Conservation (phyloP, 1,140 invertebrate genomes). For the Anoplophora glabripennis region DNA sequence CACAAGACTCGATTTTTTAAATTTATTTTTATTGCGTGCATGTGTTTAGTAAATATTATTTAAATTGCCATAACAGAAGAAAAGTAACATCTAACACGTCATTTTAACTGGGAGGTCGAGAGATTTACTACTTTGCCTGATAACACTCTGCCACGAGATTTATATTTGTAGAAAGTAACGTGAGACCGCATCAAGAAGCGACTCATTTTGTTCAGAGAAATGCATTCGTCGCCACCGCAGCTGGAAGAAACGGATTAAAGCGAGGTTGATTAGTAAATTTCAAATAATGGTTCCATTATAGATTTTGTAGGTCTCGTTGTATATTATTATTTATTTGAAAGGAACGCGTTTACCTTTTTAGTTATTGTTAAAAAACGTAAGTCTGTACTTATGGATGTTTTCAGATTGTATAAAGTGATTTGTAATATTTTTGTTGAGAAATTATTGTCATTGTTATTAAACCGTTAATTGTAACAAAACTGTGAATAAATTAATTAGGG, state of each 20-base stretch:
- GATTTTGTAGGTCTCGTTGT: no score
- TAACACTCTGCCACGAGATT: no score
- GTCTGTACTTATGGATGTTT: conserved; percentile 13
- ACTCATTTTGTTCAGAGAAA: no score
- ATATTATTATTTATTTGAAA: no score
- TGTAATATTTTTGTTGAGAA: conserved; percentile 4
- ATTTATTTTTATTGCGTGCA: conserved; percentile 18
- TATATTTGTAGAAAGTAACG: no score
- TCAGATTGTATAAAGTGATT: conserved; percentile 11
- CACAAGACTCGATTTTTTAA: conserved; percentile 14
- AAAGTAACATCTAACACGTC: conserved; percentile 8
- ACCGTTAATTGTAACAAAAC: conserved; percentile 11
- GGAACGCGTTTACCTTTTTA: no score
- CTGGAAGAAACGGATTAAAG: no score
- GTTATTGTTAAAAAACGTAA: neutral
- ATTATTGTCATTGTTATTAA: conserved; percentile 4
- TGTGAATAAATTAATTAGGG: conserved; percentile 15
- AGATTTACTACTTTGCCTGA: no score
- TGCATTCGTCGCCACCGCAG: no score
- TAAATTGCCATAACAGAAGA: conserved; percentile 1
- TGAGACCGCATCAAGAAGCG: no score
- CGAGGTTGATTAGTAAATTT: no score
- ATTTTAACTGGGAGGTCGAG: neutral
- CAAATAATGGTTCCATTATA: no score
- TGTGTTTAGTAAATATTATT: conserved; percentile 17